phyloP scores from a whole-genome alignment of 2,113 vertebrate genomes.

The Boleophthalmus pectinirostris region DNA sequence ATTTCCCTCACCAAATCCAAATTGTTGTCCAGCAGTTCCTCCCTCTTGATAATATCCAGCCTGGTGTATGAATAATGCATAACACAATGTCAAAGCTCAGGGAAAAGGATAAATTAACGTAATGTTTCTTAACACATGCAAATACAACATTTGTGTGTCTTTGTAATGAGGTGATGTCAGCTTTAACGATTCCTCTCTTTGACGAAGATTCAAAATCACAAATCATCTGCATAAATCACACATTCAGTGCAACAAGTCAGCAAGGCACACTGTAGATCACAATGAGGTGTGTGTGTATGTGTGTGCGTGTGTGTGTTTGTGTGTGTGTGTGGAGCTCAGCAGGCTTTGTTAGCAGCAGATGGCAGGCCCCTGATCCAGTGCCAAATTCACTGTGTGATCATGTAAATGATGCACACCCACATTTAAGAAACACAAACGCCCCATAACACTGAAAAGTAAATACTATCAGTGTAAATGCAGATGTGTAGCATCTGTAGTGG shows the following conservation, averaged over 20 bases:
- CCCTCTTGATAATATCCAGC: neutral
- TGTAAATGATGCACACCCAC: conserved; percentile 55
- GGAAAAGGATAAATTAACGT: too few relatives aligned
- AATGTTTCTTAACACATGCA: neutral
- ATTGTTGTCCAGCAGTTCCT: neutral
- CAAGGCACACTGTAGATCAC: conserved; percentile 34
- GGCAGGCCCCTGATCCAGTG: conserved; percentile 55
- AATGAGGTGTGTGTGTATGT: conserved; percentile 16
- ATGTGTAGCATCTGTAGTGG: conserved; percentile 23
- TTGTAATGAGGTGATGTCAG: conserved; percentile 51
- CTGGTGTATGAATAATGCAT: too few relatives aligned
- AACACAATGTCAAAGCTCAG: too few relatives aligned
- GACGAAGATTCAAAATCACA: conserved; percentile 37
- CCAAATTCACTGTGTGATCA: conserved; percentile 67
- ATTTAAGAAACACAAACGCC: conserved; percentile 42
- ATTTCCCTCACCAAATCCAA: neutral
- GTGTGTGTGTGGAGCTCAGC: conserved; percentile 8
- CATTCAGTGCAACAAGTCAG: conserved; percentile 59
- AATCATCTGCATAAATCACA: conserved; percentile 58
- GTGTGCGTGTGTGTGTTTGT: too few relatives aligned
- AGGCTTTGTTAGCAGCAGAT: conserved; percentile 64
- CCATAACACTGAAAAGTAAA: conserved; percentile 26
- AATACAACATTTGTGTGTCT: conserved; percentile 3
- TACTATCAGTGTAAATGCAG: conserved; percentile 16
- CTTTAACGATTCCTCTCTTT: conserved; percentile 62